These are phyloP conservation scores for Lithophane leautieri DNA, from an alignment of 2,888 invertebrate species.

Conservation along the genomic window DNA sequence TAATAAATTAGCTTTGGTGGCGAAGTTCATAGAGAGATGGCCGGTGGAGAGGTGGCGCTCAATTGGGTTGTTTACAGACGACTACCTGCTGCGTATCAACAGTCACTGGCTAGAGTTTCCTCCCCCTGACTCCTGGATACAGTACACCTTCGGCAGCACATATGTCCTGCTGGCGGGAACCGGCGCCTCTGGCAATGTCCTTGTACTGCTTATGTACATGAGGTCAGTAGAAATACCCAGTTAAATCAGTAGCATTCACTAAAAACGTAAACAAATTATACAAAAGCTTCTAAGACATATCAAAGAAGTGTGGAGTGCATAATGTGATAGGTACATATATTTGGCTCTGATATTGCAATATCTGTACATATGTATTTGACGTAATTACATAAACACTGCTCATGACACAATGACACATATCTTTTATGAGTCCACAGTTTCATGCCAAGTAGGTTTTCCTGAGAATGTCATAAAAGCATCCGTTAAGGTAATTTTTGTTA, in stretches of 20 bases:
- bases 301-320: not conserved
- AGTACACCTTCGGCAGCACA: constrained; percentile 91
- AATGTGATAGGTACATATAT: not conserved
- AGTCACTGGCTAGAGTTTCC: constrained; percentile 93
- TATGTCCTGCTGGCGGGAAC: constrained; percentile 91
- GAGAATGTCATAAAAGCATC: constrained; percentile 18
- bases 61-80: constrained; percentile 89
- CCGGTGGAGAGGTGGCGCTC: constrained; percentile 88
- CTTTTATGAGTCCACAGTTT: constrained; percentile 24
- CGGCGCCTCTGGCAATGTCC: constrained; percentile 92
- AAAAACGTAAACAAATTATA: not conserved
- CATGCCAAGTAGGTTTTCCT: constrained; percentile 24
- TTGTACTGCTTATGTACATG: constrained; percentile 93
- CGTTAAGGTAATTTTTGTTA: not conserved
- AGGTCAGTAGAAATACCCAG: constrained; percentile 88
- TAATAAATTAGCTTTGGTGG: constrained; percentile 66
- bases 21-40: constrained; percentile 81
- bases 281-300: not conserved
- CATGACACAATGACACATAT: constrained; percentile 24
- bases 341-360: not conserved
- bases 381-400: constrained; percentile 27
- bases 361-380: not conserved
- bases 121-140: constrained; percentile 90
- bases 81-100: constrained; percentile 91
- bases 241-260: not conserved